These are phyloP conservation scores for Cephalopachus bancanus DNA, from an alignment of 2,797 vertebrate species.

Conservation along the genomic window DNA sequence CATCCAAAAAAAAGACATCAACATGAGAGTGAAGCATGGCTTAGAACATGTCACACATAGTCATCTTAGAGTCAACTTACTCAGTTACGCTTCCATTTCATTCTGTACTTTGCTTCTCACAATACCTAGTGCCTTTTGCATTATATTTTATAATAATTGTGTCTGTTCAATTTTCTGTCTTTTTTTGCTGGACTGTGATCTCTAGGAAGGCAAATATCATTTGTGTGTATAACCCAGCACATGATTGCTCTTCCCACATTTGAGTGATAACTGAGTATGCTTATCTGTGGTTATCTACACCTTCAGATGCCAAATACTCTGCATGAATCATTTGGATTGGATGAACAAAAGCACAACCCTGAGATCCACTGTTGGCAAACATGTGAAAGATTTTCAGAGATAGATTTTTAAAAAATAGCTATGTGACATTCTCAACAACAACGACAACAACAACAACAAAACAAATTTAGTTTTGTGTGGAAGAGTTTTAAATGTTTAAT, in stretches of 20 bases:
- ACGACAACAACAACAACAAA: neutral
- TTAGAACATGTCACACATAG: neutral
- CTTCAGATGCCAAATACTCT: constrained; percentile 57
- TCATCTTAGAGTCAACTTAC: neutral
- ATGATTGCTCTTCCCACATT: constrained; percentile 63
- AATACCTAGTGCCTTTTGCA: neutral
- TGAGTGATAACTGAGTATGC: constrained; percentile 58
- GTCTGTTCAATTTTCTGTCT: constrained; percentile 51
- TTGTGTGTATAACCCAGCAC: constrained; percentile 59
- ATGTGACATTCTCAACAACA: neutral
- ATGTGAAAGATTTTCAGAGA: neutral
- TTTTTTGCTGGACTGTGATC: constrained; percentile 49
- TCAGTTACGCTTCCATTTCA: neutral
- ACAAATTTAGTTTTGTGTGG: neutral
- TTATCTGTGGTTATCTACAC: constrained; percentile 18
- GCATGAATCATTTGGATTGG: constrained; percentile 1
- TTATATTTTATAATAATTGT: constrained; percentile 25
- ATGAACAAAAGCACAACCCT: neutral
- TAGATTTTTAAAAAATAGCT: neutral
- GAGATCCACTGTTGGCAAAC: neutral
- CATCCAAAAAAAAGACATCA: neutral
- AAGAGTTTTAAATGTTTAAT: neutral
- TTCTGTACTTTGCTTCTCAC: neutral
- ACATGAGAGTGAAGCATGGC: neutral
- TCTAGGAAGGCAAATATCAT: constrained; percentile 70